A percentile compares a stretch with the other conserved stretches of the same genome.
Evolutionary conservation across 1,140 invertebrate genomes (phyloP).

Genomic region (Parasteatoda tepidariorum): DNA sequence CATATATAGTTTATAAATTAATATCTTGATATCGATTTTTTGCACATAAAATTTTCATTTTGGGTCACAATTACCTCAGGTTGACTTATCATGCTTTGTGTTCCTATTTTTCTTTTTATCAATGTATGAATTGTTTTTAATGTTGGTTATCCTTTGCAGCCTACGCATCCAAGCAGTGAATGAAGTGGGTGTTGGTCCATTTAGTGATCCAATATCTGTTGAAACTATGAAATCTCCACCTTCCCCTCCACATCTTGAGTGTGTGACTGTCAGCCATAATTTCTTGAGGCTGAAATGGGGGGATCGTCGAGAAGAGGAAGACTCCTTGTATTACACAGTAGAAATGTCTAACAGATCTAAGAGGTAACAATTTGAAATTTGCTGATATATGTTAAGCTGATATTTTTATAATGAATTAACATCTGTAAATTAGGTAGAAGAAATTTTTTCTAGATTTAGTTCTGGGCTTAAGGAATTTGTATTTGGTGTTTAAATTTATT

Average conservation of each 20-base stretch:
- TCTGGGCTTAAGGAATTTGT: too few relatives aligned
- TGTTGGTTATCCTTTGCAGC: conserved; percentile 16
- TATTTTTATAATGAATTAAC: conserved; percentile 78
- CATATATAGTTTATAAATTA: too few relatives aligned
- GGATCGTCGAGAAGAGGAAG: conserved; percentile 70
- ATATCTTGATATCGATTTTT: too few relatives aligned
- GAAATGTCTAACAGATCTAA: conserved; percentile 53
- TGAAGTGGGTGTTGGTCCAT: conserved; percentile 80
- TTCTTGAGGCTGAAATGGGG: conserved; percentile 89
- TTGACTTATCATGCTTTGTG: too few relatives aligned
- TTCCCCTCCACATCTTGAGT: conserved; percentile 79
- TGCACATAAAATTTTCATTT: too few relatives aligned
- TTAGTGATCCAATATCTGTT: conserved; percentile 79
- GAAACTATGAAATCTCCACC: conserved; percentile 82
- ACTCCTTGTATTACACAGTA: conserved; percentile 21
- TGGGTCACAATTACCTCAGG: too few relatives aligned
- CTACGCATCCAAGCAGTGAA: conserved; percentile 84
- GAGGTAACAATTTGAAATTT: conserved; percentile 65
- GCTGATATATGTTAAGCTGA: conserved; percentile 70
- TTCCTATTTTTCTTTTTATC: too few relatives aligned
- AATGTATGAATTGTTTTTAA: too few relatives aligned
- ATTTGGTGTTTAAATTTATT: too few relatives aligned
- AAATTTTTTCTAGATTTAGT: too few relatives aligned
- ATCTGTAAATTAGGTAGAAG: not conserved
- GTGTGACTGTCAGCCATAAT: conserved; percentile 79